Percentiles rank a stretch among this genome's conserved stretches.
phyloP scores from a whole-genome alignment of 2,797 vertebrate genomes.

The Morelia viridis region DNA sequence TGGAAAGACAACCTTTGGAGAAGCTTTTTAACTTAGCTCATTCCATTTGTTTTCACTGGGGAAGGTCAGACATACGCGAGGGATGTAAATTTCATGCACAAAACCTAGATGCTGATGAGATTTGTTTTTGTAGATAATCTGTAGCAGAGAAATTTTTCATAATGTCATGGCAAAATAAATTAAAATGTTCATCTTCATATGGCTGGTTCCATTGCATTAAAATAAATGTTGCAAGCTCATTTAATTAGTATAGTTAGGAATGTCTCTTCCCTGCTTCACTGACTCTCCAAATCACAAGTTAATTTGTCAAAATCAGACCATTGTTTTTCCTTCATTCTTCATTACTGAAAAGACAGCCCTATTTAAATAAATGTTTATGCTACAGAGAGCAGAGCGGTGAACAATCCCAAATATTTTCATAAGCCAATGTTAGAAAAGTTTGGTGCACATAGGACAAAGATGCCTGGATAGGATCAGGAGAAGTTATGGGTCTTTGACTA shows the following conservation, averaged over 20 bases:
- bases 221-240: conserved; percentile 88
- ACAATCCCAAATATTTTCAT: conserved; percentile 81
- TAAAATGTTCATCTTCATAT: conserved; percentile 89
- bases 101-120: conserved; percentile 81
- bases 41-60: conserved; percentile 72
- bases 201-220: conserved; percentile 87
- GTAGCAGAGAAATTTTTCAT: conserved; percentile 82
- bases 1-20: conserved; percentile 77
- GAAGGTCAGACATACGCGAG: conserved; percentile 77
- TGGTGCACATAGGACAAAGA: conserved; percentile 49
- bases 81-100: conserved; percentile 79
- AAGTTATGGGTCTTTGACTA: conserved; percentile 71
- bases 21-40: conserved; percentile 76
- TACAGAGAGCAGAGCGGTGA: conserved; percentile 80
- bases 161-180: conserved; percentile 86
- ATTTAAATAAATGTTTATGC: conserved; percentile 88
- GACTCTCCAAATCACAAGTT: conserved; percentile 88
- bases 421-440: conserved; percentile 74
- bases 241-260: conserved; percentile 89
- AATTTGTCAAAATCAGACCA: conserved; percentile 89
- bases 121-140: conserved; percentile 84
- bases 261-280: conserved; percentile 84
- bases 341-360: conserved; percentile 82
- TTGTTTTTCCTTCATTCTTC: conserved; percentile 89
- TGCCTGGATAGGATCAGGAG: background rate